Evolutionary conservation across 1,140 invertebrate genomes (phyloP).

Genomic region (Drosophila guanche): DNA sequence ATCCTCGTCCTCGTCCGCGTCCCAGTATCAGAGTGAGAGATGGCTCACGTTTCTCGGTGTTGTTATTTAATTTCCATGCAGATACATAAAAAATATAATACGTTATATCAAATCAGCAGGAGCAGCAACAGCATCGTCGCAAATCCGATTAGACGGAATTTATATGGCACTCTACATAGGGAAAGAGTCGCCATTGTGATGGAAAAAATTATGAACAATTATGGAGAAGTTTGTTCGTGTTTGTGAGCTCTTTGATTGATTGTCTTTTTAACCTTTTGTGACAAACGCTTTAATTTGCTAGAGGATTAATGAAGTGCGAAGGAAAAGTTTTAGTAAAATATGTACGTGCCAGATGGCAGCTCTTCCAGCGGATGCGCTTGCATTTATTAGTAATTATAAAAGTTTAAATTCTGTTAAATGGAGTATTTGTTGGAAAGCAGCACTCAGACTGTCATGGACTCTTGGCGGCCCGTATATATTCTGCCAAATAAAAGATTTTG

Average conservation of each 20-base stretch:
- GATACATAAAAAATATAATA: slow-evolving; percentile 75
- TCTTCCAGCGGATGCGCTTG: neutral
- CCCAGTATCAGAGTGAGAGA: slow-evolving; percentile 10
- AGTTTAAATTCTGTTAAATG: neutral
- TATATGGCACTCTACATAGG: neutral
- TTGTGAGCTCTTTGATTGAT: slow-evolving; percentile 65
- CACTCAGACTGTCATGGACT: neutral
- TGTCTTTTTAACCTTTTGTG: slow-evolving; percentile 70
- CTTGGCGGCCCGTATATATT: slow-evolving; percentile 21
- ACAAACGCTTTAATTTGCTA: slow-evolving; percentile 74
- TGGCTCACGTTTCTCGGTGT: slow-evolving; percentile 41
- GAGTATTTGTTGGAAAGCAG: no score
- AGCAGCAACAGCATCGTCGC: slow-evolving; percentile 28
- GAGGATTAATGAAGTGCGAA: slow-evolving; percentile 66
- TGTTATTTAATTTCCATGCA: slow-evolving; percentile 76
- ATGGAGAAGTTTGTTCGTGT: slow-evolving; percentile 32
- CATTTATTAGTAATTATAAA: slow-evolving; percentile 30
- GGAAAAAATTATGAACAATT: slow-evolving; percentile 67
- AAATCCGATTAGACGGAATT: slow-evolving; percentile 57
- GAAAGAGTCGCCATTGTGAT: slow-evolving; percentile 15
- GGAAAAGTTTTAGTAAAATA: slow-evolving; percentile 39
- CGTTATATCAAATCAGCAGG: slow-evolving; percentile 65
- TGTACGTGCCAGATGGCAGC: slow-evolving; percentile 30
- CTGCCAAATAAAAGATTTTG: slow-evolving; percentile 53
- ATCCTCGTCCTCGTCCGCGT: no score